A percentile compares a stretch with the other conserved stretches of the same genome.
These are phyloP conservation scores for Morinoia aosen DNA, from an alignment of 2,888 invertebrate species.

Conservation along the genomic window DNA sequence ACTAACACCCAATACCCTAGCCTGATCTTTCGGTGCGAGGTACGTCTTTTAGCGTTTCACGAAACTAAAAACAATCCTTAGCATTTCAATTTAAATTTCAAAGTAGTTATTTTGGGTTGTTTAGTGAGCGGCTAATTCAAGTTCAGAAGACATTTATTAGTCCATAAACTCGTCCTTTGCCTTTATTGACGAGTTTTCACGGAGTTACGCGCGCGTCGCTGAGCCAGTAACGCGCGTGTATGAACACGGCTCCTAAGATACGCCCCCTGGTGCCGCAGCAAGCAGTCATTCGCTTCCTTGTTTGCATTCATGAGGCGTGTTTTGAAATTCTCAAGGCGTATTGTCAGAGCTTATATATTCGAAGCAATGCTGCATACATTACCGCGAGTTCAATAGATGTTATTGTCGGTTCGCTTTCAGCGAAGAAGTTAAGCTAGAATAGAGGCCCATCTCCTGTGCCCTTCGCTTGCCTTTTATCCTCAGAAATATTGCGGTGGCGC, in stretches of 20 bases:
- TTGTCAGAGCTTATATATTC: constrained; percentile 33
- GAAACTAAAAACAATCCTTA: no score
- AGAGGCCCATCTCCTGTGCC: neutral
- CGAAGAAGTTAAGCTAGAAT: neutral
- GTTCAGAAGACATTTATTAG: no score
- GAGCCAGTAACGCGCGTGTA: no score
- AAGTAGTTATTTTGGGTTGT: no score
- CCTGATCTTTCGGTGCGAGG: no score
- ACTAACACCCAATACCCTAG: no score
- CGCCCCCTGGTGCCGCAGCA: neutral
- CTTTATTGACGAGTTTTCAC: no score
- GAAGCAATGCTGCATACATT: constrained; percentile 19
- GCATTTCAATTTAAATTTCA: no score
- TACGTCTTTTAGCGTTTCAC: no score
- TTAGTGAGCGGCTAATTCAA: no score
- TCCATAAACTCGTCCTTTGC: neutral
- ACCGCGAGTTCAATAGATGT: constrained; percentile 15
- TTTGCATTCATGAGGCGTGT: constrained; percentile 28
- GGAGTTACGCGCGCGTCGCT: no score
- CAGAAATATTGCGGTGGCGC: neutral
- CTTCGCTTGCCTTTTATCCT: neutral
- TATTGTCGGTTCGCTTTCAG: neutral
- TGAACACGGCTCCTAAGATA: neutral
- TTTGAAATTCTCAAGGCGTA: constrained; percentile 24
- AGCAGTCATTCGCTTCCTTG: constrained; percentile 8